phyloP scores from a whole-genome alignment of 2,113 vertebrate species.

The Scopus umbretta region DNA sequence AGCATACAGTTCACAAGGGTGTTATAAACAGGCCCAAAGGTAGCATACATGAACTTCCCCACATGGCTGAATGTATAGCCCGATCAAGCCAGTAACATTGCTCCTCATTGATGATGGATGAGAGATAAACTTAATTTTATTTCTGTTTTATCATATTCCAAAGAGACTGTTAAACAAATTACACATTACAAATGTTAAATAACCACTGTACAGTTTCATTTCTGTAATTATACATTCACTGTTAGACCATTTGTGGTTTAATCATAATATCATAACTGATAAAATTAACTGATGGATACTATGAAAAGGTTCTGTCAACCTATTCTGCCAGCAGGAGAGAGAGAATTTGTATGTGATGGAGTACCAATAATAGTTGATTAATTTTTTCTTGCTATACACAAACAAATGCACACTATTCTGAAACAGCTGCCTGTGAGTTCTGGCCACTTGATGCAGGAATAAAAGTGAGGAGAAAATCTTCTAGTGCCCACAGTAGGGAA shows the following conservation, averaged over 20 bases:
- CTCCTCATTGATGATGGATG: neutral
- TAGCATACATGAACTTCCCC: neutral
- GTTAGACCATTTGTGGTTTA: constrained; percentile 42
- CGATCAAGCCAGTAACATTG: neutral
- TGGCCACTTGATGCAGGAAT: neutral
- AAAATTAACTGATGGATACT: constrained; percentile 49
- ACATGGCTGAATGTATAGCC: neutral
- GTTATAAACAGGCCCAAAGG: neutral
- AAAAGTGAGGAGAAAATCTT: neutral
- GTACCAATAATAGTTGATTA: neutral
- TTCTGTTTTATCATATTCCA: constrained; percentile 12
- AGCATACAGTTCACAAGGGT: neutral
- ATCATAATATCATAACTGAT: constrained; percentile 28
- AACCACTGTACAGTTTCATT: constrained; percentile 11
- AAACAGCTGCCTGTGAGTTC: neutral
- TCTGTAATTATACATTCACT: constrained; percentile 42
- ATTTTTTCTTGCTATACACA: constrained; percentile 21
- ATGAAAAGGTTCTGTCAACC: constrained; percentile 35
- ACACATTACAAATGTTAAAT: constrained; percentile 22
- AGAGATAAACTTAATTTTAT: neutral
- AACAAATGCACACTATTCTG: neutral
- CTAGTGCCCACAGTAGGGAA: neutral
- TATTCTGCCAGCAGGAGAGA: neutral
- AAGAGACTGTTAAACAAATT: constrained; percentile 31
- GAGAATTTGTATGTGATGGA: neutral